Evolutionary conservation across 2,888 invertebrate genomes (phyloP).

Genomic region (Microctonus hyperodae): DNA sequence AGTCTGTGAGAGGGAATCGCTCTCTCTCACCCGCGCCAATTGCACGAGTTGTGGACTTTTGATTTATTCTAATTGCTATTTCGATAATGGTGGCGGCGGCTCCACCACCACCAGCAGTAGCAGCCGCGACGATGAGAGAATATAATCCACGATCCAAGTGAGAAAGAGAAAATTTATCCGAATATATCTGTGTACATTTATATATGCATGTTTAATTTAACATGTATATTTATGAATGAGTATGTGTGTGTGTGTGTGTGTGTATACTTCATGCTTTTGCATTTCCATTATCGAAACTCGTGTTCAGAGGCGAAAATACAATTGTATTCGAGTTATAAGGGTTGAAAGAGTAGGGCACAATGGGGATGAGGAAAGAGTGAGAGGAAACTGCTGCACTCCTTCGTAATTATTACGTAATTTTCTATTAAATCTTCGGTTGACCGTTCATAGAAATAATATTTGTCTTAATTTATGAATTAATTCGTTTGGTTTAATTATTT

Average conservation of each 20-base stretch:
- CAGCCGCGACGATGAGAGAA: slow-evolving; percentile 34
- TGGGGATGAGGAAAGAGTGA: slow-evolving; percentile 31
- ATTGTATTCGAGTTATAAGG: slow-evolving; percentile 61
- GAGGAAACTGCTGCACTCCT: slow-evolving; percentile 30
- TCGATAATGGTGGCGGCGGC: slow-evolving; percentile 56
- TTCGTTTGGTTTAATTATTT: background rate
- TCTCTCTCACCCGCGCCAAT: slow-evolving; percentile 49
- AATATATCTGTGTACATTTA: no score
- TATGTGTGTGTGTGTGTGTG: no score
- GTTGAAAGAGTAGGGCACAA: slow-evolving; percentile 25
- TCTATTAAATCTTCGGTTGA: slow-evolving; percentile 57
- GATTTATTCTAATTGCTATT: slow-evolving; percentile 63
- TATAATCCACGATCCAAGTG: slow-evolving; percentile 16
- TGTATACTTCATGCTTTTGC: slow-evolving; percentile 52
- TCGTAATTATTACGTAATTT: slow-evolving; percentile 61
- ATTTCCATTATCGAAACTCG: slow-evolving; percentile 61
- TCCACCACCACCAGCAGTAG: slow-evolving; percentile 59
- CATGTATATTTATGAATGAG: no score
- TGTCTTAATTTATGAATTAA: background rate
- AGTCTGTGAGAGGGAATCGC: slow-evolving; percentile 45
- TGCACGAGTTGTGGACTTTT: slow-evolving; percentile 53
- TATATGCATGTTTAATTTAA: no score
- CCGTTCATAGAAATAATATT: slow-evolving; percentile 34
- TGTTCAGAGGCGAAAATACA: slow-evolving; percentile 49
- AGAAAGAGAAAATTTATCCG: background rate